phyloP scores from a whole-genome alignment of 2,113 vertebrate genomes.

The Cephalophus harveyi region DNA sequence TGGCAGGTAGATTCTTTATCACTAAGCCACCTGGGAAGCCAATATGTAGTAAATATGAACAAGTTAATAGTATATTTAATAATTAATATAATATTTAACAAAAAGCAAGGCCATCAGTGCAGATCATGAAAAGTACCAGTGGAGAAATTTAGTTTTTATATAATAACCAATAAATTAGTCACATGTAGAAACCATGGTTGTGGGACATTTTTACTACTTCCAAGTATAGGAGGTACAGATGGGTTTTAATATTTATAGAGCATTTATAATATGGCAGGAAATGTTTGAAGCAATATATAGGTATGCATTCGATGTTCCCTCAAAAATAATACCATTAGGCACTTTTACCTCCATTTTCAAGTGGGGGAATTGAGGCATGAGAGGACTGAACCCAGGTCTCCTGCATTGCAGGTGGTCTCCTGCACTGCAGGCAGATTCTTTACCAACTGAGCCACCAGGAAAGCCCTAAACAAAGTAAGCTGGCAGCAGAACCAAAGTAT shows the following conservation, averaged over 20 bases:
- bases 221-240: not conserved
- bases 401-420: not conserved
- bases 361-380: not conserved
- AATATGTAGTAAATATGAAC: not conserved
- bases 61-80: not conserved
- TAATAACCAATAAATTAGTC: not conserved
- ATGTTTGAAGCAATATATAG: not conserved
- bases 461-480: not conserved
- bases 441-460: not conserved
- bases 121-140: not conserved
- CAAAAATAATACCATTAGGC: not conserved
- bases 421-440: not conserved
- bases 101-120: not conserved
- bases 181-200: not conserved
- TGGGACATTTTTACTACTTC: not conserved
- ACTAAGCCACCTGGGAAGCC: not conserved
- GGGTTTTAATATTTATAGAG: not conserved
- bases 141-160: not conserved
- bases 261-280: not conserved
- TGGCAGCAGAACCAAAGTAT: not conserved
- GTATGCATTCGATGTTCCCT: not conserved
- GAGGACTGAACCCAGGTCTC: not conserved
- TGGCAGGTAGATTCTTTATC: not conserved
- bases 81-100: not conserved
- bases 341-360: not conserved